Conservation (phyloP, 2,888 invertebrate genomes). For the Hanleya hanleyi region DNA sequence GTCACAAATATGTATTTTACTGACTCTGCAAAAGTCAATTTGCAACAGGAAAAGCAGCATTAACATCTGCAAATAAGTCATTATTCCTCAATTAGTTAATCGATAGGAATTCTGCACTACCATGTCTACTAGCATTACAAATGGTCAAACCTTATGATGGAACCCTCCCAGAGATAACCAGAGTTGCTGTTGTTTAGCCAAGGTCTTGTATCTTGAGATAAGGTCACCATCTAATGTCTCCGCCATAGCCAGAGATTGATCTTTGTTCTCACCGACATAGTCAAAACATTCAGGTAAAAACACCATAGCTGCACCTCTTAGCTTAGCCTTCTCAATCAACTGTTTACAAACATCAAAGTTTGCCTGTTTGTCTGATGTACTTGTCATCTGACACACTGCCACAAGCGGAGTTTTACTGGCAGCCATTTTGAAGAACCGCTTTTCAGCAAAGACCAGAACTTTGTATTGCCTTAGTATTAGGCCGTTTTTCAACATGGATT, state of each 20-base stretch:
- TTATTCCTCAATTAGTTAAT: no score
- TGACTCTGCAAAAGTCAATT: no score
- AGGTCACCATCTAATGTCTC: constrained; percentile 84
- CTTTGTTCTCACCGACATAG: constrained; percentile 85
- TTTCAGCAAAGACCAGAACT: no score
- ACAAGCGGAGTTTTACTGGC: no score
- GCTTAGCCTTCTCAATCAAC: constrained; percentile 80
- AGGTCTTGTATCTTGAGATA: constrained; percentile 81
- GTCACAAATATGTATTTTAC: no score
- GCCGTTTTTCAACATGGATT: no score
- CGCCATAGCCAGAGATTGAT: constrained; percentile 79
- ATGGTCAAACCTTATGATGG: constrained; percentile 81
- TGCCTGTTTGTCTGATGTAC: constrained; percentile 81
- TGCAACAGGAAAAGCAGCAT: no score
- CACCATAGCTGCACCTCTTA: constrained; percentile 85
- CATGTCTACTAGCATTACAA: no score
- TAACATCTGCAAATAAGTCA: no score
- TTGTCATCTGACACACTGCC: constrained; percentile 87
- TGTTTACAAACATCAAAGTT: constrained; percentile 82
- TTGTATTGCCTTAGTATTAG: no score
- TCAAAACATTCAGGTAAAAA: constrained; percentile 98
- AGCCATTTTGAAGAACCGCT: no score
- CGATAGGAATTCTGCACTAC: no score
- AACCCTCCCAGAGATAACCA: constrained; percentile 97
- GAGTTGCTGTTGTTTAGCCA: constrained; percentile 83